These are phyloP conservation scores for Dolichoris vasculosae DNA, from an alignment of 1,140 invertebrate species.

Conservation along the genomic window DNA sequence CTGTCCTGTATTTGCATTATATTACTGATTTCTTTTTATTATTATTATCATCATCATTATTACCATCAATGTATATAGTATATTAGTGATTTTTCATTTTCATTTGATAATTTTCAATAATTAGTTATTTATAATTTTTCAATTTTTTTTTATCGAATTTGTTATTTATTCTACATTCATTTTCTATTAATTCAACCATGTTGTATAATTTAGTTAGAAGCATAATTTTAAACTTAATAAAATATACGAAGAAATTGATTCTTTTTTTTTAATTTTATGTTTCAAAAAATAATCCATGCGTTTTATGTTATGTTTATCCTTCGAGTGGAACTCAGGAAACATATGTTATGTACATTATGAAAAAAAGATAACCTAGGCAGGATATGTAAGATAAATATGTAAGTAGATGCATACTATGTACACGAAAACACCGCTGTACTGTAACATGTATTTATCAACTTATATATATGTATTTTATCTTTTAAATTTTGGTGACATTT, in stretches of 20 bases:
- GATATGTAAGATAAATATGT: background rate
- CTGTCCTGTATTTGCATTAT: too few relatives aligned
- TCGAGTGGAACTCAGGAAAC: background rate
- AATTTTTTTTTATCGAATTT: background rate
- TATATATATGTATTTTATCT: background rate
- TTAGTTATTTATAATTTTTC: background rate
- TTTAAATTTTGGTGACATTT: background rate
- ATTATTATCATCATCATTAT: too few relatives aligned
- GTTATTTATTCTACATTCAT: too few relatives aligned
- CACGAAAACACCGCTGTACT: background rate
- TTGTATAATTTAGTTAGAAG: too few relatives aligned
- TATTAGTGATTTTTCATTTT: too few relatives aligned
- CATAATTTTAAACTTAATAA: background rate
- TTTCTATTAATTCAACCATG: too few relatives aligned
- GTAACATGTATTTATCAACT: background rate
- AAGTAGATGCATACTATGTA: background rate
- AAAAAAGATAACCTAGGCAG: background rate
- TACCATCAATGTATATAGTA: too few relatives aligned
- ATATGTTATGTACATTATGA: background rate
- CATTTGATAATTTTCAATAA: background rate
- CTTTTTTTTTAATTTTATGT: background rate
- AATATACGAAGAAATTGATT: background rate
- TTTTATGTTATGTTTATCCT: background rate
- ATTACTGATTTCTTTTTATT: too few relatives aligned
- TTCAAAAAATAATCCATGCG: background rate